Percentiles rank a stretch among this genome's conserved stretches.
phyloP scores from a whole-genome alignment of 2,888 invertebrate genomes.

The Mythimna pallens region DNA sequence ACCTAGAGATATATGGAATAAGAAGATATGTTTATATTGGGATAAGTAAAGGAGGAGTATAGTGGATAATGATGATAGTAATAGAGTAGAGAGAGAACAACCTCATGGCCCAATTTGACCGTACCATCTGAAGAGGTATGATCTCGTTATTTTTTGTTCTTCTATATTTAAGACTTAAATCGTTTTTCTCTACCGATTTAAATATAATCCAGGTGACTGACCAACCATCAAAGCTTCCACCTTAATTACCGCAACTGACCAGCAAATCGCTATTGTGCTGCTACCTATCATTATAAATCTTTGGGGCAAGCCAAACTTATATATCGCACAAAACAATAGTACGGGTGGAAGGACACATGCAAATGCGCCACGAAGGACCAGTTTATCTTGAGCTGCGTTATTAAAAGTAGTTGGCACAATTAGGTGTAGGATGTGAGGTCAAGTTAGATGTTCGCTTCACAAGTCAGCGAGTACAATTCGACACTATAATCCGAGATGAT shows the following conservation, averaged over 20 bases:
- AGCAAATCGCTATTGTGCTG: constrained; percentile 62
- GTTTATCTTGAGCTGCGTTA: constrained; percentile 66
- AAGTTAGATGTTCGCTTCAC: constrained; percentile 70
- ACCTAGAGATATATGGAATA: too few relatives aligned
- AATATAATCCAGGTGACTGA: constrained; percentile 4
- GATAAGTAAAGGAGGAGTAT: too few relatives aligned
- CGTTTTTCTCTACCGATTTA: not conserved
- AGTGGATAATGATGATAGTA: too few relatives aligned
- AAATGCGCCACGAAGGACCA: constrained; percentile 71
- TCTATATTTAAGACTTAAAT: not conserved
- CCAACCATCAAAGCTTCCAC: constrained; percentile 46
- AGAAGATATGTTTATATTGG: too few relatives aligned
- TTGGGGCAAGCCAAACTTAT: constrained; percentile 74
- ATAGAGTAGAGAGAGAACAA: not conserved
- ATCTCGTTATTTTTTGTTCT: not conserved
- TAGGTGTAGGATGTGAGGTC: constrained; percentile 62
- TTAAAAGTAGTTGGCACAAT: constrained; percentile 56
- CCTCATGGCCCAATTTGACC: not conserved
- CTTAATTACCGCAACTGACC: constrained; percentile 57
- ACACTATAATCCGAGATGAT: constrained; percentile 84
- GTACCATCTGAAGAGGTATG: not conserved
- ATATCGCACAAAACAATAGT: constrained; percentile 82
- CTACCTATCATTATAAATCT: constrained; percentile 74
- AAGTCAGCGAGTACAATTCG: constrained; percentile 84
- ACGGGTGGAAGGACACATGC: constrained; percentile 80